A percentile compares a stretch with the other conserved stretches of the same genome.
These are phyloP conservation scores for Polyommatus iphigenia DNA, from an alignment of 2,888 invertebrate genomes.

Conservation along the genomic window DNA sequence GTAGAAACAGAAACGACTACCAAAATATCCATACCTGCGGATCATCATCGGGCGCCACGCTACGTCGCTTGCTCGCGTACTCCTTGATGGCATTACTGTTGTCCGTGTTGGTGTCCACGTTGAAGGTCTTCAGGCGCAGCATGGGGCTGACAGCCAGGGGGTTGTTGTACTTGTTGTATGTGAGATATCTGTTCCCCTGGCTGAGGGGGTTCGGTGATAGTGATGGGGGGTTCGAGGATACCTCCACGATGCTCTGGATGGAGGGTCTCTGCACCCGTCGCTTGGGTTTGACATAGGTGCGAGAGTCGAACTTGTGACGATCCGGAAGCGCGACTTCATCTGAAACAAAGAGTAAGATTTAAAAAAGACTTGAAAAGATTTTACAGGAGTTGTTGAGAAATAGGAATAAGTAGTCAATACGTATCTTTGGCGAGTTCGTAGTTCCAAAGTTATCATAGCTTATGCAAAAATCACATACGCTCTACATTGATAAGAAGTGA, in stretches of 20 bases:
- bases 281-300: conserved; percentile 86
- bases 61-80: conserved; percentile 65
- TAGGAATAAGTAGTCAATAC: no score
- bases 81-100: conserved; percentile 64
- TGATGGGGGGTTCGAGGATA: conserved; percentile 55
- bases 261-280: conserved; percentile 80
- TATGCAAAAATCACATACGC: no score
- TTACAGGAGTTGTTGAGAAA: neutral
- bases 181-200: conserved; percentile 62
- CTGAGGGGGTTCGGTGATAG: conserved; percentile 52
- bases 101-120: conserved; percentile 67
- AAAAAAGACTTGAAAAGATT: neutral
- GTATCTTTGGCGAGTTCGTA: no score
- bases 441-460: no score
- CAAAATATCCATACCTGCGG: conserved; percentile 56
- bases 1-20: neutral
- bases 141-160: conserved; percentile 66
- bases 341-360: conserved; percentile 46
- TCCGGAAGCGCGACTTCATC: conserved; percentile 64
- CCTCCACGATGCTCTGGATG: conserved; percentile 78
- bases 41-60: conserved; percentile 67
- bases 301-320: conserved; percentile 82
- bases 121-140: conserved; percentile 70
- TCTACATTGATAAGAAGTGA: no score
- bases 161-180: conserved; percentile 70